phyloP scores from a whole-genome alignment of 2,113 vertebrate species.

The Isichthys henryi region DNA sequence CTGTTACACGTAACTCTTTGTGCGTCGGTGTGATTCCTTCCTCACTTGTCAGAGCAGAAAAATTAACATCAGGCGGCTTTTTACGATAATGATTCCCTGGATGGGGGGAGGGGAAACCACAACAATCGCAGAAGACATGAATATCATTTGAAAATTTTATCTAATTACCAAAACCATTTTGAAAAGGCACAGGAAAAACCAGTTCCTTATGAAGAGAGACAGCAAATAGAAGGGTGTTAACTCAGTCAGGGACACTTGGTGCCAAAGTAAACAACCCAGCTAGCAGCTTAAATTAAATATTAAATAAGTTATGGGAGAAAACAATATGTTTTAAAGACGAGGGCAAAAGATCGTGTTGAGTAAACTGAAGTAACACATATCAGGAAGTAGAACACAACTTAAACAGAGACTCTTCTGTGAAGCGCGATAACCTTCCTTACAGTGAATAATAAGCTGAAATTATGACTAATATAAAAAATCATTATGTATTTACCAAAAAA shows the following conservation, averaged over 20 bases:
- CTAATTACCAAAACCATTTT: not conserved
- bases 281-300: not conserved
- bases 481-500: not conserved
- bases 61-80: not conserved
- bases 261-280: not conserved
- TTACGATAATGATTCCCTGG: not conserved
- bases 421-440: not conserved
- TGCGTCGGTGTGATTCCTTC: not conserved
- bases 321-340: not conserved
- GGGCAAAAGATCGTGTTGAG: not conserved
- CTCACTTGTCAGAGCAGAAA: not conserved
- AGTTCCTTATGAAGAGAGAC: not conserved
- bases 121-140: not conserved
- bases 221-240: not conserved
- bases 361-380: not conserved
- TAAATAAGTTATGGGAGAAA: not conserved
- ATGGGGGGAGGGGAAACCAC: not conserved
- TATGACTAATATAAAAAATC: not conserved
- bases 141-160: not conserved
- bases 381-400: not conserved
- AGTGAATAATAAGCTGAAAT: not conserved
- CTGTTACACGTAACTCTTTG: not conserved
- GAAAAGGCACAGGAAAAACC: not conserved
- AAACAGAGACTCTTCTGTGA: not conserved
- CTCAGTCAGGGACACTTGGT: not conserved